phyloP scores from a whole-genome alignment of 2,113 vertebrate species.

The Felis chaus region DNA sequence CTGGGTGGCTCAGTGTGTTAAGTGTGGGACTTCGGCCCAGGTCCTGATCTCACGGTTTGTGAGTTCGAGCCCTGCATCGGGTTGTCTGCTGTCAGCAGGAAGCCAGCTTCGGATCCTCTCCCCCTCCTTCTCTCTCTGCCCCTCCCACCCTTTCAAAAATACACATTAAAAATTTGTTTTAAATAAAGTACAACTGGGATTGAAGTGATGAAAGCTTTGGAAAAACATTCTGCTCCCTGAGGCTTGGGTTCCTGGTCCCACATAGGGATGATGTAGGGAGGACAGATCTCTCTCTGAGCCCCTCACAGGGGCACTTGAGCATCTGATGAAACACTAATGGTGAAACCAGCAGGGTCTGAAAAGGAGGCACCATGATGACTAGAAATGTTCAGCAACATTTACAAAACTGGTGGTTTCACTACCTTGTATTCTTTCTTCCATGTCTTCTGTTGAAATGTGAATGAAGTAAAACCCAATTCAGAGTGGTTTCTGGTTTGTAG shows the following conservation, averaged over 20 bases:
- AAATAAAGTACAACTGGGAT: not conserved
- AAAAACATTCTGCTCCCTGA: not conserved
- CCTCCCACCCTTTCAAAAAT: no score
- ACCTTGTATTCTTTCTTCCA: not conserved
- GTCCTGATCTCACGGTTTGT: no score
- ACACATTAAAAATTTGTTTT: no score
- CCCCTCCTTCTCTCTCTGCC: no score
- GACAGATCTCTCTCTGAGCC: not conserved
- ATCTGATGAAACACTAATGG: not conserved
- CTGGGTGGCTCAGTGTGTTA: no score
- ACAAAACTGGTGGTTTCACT: not conserved
- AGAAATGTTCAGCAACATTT: not conserved
- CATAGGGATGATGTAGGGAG: no score
- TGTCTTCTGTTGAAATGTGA: not conserved
- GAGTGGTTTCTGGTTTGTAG: not conserved
- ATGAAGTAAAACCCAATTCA: not conserved
- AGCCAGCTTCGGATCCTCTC: no score
- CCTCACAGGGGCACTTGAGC: not conserved
- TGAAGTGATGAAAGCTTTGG: not conserved
- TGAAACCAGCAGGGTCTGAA: constrained; percentile 6
- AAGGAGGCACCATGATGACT: not conserved
- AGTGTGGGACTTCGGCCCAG: no score
- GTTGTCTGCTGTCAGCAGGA: no score
- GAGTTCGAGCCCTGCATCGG: no score
- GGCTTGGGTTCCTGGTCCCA: not conserved